Evolutionary conservation across 2,888 invertebrate species (phyloP), one percentile per base, ranked within the genome.

Genomic region (Leptogaster cylindrica): DNA sequence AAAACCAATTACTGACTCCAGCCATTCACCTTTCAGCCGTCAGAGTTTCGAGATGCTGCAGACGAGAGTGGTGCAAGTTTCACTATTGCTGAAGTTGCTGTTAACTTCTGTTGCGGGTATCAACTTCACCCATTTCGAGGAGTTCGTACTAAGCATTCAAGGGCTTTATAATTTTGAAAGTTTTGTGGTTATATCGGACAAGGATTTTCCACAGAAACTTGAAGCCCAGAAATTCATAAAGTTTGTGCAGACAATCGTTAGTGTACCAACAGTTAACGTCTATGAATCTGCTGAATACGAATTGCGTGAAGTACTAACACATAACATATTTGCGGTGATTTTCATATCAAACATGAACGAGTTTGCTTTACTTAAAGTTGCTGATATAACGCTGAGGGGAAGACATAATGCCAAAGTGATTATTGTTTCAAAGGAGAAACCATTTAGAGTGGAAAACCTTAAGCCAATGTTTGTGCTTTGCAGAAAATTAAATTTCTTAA

Each of bases 351-450:
- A 18, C 2, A 10, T 23, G 8, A 36, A 55, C 8, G 55, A 55
- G 12, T 23, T 12, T 12, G 18, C 12, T 36, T 39, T 36, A 6
- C 8, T 55, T 12, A 23, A 36, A 7, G 0, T 16, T n/a, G 23
- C 39, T 12, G 55, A 55, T 18, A 2, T 2, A 18, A 23, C 25
- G n/a, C 23, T 55, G 7, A 16, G 55, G 3, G 25, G 55, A 8
- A 36, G 55, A 1, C 55, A 36, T 23, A 55, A 23, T 12, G 31
- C 55, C 7, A 55, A 55, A 55, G n/a, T 55, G 20, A 12, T 55
- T 6, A 36, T 55, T n/a, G 36, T 55, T 6, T 23, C 39, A 7
- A 39, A 7, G 14, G 12, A 12, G 5, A 7, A 14, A 36, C 10
- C 39, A 4, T 39, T 18, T 7, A 4, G 14, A 10, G n/a, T 23